Conservation (phyloP, 2,113 vertebrate species). For the Macquaria australasica region DNA sequence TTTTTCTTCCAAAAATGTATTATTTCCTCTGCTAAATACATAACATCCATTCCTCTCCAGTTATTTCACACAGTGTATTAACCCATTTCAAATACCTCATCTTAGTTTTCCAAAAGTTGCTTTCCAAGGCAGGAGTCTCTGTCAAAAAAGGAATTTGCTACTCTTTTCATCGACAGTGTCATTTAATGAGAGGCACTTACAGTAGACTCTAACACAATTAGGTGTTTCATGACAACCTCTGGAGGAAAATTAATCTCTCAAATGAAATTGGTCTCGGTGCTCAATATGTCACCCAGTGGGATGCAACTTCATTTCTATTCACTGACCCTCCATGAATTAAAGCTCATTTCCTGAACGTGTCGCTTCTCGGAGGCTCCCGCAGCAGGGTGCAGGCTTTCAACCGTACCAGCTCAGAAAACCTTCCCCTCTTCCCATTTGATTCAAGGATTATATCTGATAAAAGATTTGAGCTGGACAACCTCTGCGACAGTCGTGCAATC, state of each 20-base stretch:
- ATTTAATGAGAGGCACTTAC: conserved; percentile 80
- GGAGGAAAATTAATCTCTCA: conserved; percentile 85
- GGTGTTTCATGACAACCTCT: conserved; percentile 82
- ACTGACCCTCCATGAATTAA: conserved; percentile 79
- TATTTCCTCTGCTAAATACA: neutral
- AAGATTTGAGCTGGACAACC: conserved; percentile 66
- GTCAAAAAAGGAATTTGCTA: conserved; percentile 57
- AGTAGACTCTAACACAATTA: conserved; percentile 80
- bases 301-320: conserved; percentile 82
- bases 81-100: conserved; percentile 8
- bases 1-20: conserved; percentile 1
- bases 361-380: conserved; percentile 64
- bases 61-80: neutral
- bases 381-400: conserved; percentile 75
- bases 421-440: conserved; percentile 76
- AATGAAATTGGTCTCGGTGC: conserved; percentile 80
- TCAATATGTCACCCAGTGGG: conserved; percentile 77
- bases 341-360: conserved; percentile 81
- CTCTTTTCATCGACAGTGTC: conserved; percentile 64
- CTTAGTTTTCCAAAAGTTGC: conserved; percentile 21
- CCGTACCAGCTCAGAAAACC: conserved; percentile 62
- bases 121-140: conserved; percentile 20
- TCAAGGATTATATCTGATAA: conserved; percentile 80
- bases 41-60: neutral
- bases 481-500: conserved; percentile 62